Conservation (phyloP, 2,113 vertebrate genomes). For the Periophthalmodon schlosseri region DNA sequence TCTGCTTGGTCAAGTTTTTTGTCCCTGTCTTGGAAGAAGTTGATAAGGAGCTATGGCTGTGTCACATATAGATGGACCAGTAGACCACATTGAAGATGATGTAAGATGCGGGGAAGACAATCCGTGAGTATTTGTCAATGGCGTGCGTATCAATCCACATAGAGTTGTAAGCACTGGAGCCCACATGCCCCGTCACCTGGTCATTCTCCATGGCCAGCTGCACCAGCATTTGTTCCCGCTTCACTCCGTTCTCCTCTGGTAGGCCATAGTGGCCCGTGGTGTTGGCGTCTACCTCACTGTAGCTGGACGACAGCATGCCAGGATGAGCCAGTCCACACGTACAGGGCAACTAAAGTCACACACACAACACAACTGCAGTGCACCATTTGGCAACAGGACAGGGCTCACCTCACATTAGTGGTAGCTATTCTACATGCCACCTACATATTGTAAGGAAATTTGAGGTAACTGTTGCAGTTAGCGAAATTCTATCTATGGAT, state of each 20-base stretch:
- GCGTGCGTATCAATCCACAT: slow-evolving; percentile 89
- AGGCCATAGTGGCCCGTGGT: slow-evolving; percentile 80
- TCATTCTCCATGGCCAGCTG: slow-evolving; percentile 81
- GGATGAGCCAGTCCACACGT: slow-evolving; percentile 81
- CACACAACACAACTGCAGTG: neutral
- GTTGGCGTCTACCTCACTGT: slow-evolving; percentile 83
- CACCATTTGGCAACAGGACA: neutral
- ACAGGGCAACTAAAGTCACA: slow-evolving; percentile 80
- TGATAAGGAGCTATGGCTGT: neutral
- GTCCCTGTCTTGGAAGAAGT: neutral
- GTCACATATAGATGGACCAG: slow-evolving; percentile 91
- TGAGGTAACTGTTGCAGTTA: too few relatives aligned
- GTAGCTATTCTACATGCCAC: too few relatives aligned
- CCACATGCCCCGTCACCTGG: slow-evolving; percentile 76
- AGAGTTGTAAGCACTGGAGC: slow-evolving; percentile 78
- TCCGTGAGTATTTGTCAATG: slow-evolving; percentile 92
- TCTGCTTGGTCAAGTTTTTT: neutral
- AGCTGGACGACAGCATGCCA: slow-evolving; percentile 81
- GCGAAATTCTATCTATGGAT: too few relatives aligned
- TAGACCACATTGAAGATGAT: slow-evolving; percentile 94
- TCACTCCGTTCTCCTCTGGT: slow-evolving; percentile 78
- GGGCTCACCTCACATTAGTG: neutral
- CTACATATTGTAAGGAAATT: too few relatives aligned
- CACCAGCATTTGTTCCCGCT: slow-evolving; percentile 83
- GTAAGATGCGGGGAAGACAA: slow-evolving; percentile 89